Base-by-base conservation (phyloP, 2,113 vertebrate species). In the Paramormyrops kingsleyae region DNA sequence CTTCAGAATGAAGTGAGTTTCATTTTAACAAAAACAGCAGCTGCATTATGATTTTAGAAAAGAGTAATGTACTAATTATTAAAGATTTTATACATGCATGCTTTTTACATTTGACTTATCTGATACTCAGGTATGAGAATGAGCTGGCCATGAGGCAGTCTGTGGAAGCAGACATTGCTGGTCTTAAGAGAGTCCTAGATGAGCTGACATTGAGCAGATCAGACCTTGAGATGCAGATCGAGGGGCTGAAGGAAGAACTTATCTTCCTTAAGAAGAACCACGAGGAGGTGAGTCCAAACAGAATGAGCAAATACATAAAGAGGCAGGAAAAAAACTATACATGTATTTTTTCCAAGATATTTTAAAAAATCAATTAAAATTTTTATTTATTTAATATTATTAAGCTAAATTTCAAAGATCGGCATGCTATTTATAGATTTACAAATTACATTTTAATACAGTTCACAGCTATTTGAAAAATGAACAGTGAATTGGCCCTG, bases 1-100 rank as follows among this genome's bases (percentile, higher is more conserved):
- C 94, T 98, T 98, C 95, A 96, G 93, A 88, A 95, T 93, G 91
- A 98, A 99, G 97, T 98, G 94, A 94, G 97, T n/a, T 17, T 15
- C 1, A 19, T n/a, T 27, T 44, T 5, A 39, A 90, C 4, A 17
- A 13, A 77, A 39, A 31, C 4, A 21, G 6, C 35, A 66, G 27
- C 3, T 27, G 62, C 3, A 70, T 31, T 31, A 70, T 31, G 9
- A 13, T 1, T 70, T 70, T 4, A 31, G n/a, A 3, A 70, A 70
- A 13, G 10, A 70, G 0, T 4, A 70, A 31, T 70, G 5, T 27
- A 86, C 17, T 8, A 62, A 62, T 59, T 19, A 44, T 19, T 39
- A 66, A 39, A n/a, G 3, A 12, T 66, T 31, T 70, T 31, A 31
- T 27, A 3, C 8, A 70, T 31, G 62, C n/a, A 70, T 31, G 62